Base-by-base conservation (phyloP, 2,113 vertebrate genomes). In the Reinhardtius hippoglossoides region DNA sequence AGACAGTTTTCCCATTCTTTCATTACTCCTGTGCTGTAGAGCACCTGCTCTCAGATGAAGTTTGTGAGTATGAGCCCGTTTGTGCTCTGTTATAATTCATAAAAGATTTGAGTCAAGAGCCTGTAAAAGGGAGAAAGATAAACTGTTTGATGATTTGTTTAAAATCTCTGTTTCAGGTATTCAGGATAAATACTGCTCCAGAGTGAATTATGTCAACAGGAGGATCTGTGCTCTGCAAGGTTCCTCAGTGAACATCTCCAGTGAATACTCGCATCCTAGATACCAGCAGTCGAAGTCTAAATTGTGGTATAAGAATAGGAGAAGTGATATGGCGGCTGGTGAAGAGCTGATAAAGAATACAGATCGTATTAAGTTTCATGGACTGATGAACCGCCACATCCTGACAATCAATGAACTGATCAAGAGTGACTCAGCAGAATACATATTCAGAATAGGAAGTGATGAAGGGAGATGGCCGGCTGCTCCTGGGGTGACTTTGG, bases 141-240 rank as follows among this genome's bases (percentile, higher is more conserved):
- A 8, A 57, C 23, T 24, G 55, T 14, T 6, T 50, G 48, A 50
- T 50, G 48, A 50, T 50, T 50, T 50, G 4, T 50, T 20, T 18
- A 18, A 18, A 44, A 44, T 44, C 42, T 20, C 5, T 50, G 6
- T 57, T 72, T 52, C 50, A 84, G 85, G 81, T 27, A 0, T 0
- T 27, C 0, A 5, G 0, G 18, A 4, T 5, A 2, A 1, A 0
- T 0, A 8, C 18, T 66, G 62, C 16, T 1, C 1, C 54, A 35
- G 0, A 1, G 4, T 70, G 14, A 72, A 73, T 55, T 84, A 81
- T 15, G 2, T 9, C 71, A 40, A 15, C 7, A 67, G 61, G 15
- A 87, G 72, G 50, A 54, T 84, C 54, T 87, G 85, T 54, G 42
- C 63, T n/a, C 67, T 81, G 52, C 2, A 57, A 62, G 71, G 71